Percentiles rank a stretch among this genome's conserved stretches.
These are phyloP conservation scores for Charadrius vociferus DNA, from an alignment of 2,113 vertebrate genomes.

Conservation along the genomic window DNA sequence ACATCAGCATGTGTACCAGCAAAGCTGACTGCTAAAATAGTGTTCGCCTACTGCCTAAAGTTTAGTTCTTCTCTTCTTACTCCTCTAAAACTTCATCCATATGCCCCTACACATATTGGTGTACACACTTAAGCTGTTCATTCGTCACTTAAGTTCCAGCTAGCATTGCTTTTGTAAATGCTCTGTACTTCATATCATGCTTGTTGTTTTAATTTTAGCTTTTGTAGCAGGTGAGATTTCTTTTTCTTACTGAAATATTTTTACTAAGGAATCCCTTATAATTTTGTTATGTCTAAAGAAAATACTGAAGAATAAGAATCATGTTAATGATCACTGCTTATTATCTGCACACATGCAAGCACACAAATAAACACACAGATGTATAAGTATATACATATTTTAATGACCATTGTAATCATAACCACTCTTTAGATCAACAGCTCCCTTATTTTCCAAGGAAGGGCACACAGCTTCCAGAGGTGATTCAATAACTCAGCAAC, in stretches of 20 bases:
- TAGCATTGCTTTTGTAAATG: background rate
- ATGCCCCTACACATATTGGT: background rate
- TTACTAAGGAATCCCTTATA: background rate
- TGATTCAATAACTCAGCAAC: background rate
- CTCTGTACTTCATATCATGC: background rate
- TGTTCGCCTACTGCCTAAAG: background rate
- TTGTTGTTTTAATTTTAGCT: background rate
- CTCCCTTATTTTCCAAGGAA: background rate
- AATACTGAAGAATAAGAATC: background rate
- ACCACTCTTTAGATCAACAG: background rate
- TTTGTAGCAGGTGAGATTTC: background rate
- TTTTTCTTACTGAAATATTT: background rate
- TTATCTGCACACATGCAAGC: background rate
- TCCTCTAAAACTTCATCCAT: background rate
- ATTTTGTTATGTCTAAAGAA: background rate
- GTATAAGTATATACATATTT: background rate
- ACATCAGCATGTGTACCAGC: background rate
- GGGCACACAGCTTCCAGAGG: background rate
- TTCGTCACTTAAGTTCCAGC: background rate
- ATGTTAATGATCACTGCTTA: background rate
- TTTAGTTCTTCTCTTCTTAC: background rate
- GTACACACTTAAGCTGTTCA: background rate
- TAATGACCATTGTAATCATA: background rate
- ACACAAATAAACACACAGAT: background rate
- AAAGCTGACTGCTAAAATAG: background rate